Conservation (phyloP, 2,113 vertebrate species). For the Jaculus jaculus region DNA sequence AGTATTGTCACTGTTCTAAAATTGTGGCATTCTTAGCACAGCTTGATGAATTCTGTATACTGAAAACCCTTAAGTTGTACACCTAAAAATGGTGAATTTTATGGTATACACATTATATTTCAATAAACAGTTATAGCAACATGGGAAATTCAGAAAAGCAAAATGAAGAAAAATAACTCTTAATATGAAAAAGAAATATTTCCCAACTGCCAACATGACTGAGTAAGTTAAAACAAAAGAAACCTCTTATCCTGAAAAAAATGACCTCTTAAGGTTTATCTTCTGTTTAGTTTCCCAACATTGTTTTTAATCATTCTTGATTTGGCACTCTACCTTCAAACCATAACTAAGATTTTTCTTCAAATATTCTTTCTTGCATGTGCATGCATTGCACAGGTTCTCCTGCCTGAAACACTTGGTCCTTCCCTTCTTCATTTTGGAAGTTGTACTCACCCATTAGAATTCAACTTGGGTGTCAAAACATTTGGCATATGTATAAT, state of each 20-base stretch:
- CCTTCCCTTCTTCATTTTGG: not conserved
- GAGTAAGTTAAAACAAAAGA: no score
- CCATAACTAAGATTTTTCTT: not conserved
- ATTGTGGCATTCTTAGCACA: not conserved
- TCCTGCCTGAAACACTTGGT: not conserved
- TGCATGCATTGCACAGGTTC: not conserved
- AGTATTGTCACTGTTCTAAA: not conserved
- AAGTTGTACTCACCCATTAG: not conserved
- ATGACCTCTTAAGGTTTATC: not conserved
- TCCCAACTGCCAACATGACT: not conserved
- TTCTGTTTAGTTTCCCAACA: not conserved
- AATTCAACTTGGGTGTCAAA: not conserved
- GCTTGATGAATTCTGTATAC: not conserved
- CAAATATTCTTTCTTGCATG: not conserved
- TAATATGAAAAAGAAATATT: not conserved
- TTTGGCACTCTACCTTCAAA: not conserved
- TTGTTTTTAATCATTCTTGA: not conserved
- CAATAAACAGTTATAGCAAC: not conserved
- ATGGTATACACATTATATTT: not conserved
- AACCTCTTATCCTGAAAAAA: not conserved
- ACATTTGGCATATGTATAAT: not conserved
- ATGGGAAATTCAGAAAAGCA: not conserved
- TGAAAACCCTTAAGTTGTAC: not conserved
- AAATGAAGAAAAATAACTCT: not conserved
- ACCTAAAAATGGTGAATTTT: not conserved